These are phyloP conservation scores for Hestina assimilis DNA, from an alignment of 1,140 invertebrate genomes.

Conservation along the genomic window DNA sequence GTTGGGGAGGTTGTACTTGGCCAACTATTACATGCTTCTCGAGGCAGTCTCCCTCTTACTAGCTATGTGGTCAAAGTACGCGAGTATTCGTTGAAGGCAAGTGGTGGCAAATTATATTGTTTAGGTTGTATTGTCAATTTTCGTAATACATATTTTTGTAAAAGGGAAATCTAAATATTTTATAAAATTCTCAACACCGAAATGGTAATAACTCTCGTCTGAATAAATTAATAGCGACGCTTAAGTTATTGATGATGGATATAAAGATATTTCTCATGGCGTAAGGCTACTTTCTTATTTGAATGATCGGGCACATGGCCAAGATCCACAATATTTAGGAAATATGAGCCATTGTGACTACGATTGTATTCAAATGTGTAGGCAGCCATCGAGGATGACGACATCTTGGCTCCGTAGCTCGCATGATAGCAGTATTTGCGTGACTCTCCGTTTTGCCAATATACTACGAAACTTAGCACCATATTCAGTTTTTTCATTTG, in stretches of 20 bases:
- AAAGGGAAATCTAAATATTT: no score
- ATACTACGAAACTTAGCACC: neutral
- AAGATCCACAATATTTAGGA: slow-evolving; percentile 13
- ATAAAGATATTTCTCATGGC: slow-evolving; percentile 2
- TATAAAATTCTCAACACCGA: neutral
- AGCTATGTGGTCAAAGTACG: no score
- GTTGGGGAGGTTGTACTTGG: no score
- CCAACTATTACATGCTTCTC: no score
- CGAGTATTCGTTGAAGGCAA: no score
- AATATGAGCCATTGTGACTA: slow-evolving; percentile 14
- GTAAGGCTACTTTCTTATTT: slow-evolving; percentile 8
- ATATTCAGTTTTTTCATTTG: neutral
- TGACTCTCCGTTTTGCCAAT: neutral
- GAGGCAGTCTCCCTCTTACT: no score
- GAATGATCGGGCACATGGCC: slow-evolving; percentile 14
- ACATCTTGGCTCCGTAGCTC: neutral
- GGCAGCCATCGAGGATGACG: neutral
- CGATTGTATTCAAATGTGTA: slow-evolving; percentile 14
- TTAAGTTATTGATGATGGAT: slow-evolving; percentile 7
- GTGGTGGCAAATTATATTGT: no score
- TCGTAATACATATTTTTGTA: no score
- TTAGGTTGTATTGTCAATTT: no score
- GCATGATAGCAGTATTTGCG: neutral
- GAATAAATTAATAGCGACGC: slow-evolving; percentile 1
- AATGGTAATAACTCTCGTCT: neutral